Percentiles rank a stretch among this genome's conserved stretches.
phyloP scores from a whole-genome alignment of 2,113 vertebrate genomes.

The Macrotis lagotis region DNA sequence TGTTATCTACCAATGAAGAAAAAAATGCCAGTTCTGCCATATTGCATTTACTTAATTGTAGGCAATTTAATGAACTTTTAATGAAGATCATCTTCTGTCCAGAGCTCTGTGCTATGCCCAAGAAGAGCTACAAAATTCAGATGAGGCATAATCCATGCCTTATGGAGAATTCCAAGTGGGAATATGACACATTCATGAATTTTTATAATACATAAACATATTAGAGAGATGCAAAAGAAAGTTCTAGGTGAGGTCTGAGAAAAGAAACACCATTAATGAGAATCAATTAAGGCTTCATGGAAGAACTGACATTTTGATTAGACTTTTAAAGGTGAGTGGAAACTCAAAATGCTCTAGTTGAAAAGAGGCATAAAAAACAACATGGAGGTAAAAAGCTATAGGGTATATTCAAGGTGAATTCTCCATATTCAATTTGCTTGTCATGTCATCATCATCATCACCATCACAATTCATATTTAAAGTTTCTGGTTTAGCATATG shows the following conservation, averaged over 20 bases:
- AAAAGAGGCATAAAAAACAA: not conserved
- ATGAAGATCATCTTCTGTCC: not conserved
- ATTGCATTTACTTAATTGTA: not conserved
- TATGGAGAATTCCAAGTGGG: not conserved
- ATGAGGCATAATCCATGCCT: not conserved
- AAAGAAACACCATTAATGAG: not conserved
- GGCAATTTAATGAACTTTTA: not conserved
- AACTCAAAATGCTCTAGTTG: not conserved
- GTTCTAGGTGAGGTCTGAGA: not conserved
- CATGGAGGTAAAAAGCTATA: not conserved
- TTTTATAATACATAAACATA: not conserved
- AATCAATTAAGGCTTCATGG: not conserved
- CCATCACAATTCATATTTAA: not conserved
- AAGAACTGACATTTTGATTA: not conserved
- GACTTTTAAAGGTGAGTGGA: not conserved
- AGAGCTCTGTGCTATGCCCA: not conserved
- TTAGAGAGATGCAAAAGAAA: not conserved
- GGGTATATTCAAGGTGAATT: not conserved
- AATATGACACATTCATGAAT: not conserved
- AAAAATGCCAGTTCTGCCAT: not conserved
- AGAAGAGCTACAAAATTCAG: not conserved
- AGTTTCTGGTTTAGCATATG: not conserved
- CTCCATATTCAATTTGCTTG: not conserved
- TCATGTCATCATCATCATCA: not conserved
- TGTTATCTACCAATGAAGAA: not conserved